Evolutionary conservation across 2,888 invertebrate species (phyloP), one percentile per base, ranked within the genome.

Genomic region (Isoperla grammatica): DNA sequence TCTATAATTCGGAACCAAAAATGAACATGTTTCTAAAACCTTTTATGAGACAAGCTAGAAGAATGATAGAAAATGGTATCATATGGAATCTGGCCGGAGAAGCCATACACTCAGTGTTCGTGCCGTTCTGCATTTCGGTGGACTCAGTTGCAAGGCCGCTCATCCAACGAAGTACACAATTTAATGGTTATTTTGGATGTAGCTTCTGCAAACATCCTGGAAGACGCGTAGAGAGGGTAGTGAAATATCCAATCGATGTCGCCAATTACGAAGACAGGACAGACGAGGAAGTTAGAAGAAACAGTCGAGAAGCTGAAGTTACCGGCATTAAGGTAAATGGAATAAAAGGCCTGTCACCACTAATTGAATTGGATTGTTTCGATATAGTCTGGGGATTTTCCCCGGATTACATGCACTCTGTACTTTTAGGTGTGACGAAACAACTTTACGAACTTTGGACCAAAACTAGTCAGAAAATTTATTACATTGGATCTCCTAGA

Each of bases 351-450:
- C 3, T 45, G 39, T 55, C 59, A 11, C 39, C 43, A 0, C 61
- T 61, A 15, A 9, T 11, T 13, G 23, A 11, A 4, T 29, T 61
- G 1, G 35, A 40, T 1, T 6, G 63, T 23, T 46, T 65, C 50
- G 59, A 65, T 17, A 17, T 45, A 48, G 45, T 63, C 39, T 62
- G 45, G 53, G 59, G 61, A 2, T 65, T 65, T 48, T 61, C 65
- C 12, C 59, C 60, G 12, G 63, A 65, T 46, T 40, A 61, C 17
- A 48, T 60, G 45, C 63, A 65, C 45, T 63, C 56, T 20, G 53
- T 17, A 12, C 54, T 45, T 15, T 39, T 59, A 15, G 58, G 62
- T 8, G 61, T 62, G 17, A 59, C 57, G 2, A 42, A 50, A 22
- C 58, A 46, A 43, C 45, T 49, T 39, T 57, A 43, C 59, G 60